Evolutionary conservation across 2,888 invertebrate genomes (phyloP).

Genomic region (Acrobasis repandana): DNA sequence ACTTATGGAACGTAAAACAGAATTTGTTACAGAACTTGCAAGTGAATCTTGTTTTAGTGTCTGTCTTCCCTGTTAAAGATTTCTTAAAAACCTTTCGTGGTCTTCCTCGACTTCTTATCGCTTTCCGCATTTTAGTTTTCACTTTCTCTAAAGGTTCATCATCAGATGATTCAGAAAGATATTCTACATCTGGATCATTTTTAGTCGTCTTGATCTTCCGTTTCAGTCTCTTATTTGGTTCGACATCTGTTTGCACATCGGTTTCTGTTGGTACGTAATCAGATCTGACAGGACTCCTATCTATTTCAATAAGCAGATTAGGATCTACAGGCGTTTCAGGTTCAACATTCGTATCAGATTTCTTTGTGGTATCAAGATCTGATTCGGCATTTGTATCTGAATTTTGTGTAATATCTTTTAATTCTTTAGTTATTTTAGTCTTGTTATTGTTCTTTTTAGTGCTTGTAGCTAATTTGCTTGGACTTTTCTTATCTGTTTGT

Average conservation of each 20-base stretch:
- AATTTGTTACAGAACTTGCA: constrained; percentile 62
- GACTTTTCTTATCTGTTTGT: constrained; percentile 34
- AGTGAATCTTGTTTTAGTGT: constrained; percentile 44
- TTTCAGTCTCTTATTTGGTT: constrained; percentile 30
- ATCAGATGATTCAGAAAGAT: constrained; percentile 48
- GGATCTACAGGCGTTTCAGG: neutral
- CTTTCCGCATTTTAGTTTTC: constrained; percentile 34
- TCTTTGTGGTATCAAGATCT: neutral
- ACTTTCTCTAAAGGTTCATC: constrained; percentile 49
- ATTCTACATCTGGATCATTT: constrained; percentile 10
- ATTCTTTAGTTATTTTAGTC: neutral
- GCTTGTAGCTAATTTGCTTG: constrained; percentile 30
- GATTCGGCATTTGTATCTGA: constrained; percentile 1
- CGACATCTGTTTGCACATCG: constrained; percentile 40
- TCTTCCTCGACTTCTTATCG: neutral
- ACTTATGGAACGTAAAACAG: constrained; percentile 70
- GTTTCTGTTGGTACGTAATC: constrained; percentile 40
- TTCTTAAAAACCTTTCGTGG: neutral
- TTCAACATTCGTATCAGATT: neutral
- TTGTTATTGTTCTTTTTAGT: constrained; percentile 27
- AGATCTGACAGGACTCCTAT: neutral
- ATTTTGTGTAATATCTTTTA: neutral
- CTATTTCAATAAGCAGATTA: neutral
- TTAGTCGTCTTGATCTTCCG: constrained; percentile 33
- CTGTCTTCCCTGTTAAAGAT: neutral